Percentiles rank a stretch among this genome's conserved stretches.
Evolutionary conservation across 1,140 invertebrate genomes (phyloP).

Genomic region (Dendroctonus valens): DNA sequence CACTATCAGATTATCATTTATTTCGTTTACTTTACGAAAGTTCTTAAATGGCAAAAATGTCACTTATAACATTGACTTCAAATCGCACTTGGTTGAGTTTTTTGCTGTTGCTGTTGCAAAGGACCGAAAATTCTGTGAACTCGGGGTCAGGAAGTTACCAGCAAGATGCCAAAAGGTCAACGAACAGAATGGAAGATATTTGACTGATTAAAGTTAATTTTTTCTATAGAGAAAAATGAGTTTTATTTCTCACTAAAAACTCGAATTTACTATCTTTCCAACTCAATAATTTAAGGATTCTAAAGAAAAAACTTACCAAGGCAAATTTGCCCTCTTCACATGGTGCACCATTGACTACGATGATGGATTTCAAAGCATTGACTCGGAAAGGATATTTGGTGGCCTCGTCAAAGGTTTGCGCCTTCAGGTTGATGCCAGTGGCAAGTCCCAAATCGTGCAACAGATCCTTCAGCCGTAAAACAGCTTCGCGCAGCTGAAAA

Average conservation of each 20-base stretch:
- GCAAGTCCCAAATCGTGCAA: slow-evolving; percentile 37
- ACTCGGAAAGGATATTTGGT: slow-evolving; percentile 62
- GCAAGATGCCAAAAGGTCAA: no score
- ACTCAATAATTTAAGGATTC: no score
- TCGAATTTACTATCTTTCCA: not conserved
- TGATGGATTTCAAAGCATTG: slow-evolving; percentile 58
- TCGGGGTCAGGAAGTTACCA: no score
- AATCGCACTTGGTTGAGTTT: no score
- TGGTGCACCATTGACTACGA: slow-evolving; percentile 51
- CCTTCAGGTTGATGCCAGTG: slow-evolving; percentile 43
- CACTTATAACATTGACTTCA: no score
- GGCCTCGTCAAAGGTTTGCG: slow-evolving; percentile 57
- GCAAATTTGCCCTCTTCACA: slow-evolving; percentile 41
- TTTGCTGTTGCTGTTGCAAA: no score
- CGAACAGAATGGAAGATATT: no score
- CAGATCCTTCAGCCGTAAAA: slow-evolving; percentile 10
- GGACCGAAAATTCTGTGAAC: no score
- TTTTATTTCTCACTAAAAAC: no score
- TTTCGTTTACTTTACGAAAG: slow-evolving; percentile 1
- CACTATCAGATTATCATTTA: slow-evolving; percentile 3
- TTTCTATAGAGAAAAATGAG: no score
- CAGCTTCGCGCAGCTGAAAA: slow-evolving; percentile 2
- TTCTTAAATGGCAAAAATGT: not conserved
- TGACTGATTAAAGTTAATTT: slow-evolving; percentile 4
- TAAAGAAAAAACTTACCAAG: slow-evolving; percentile 37